phyloP scores from a whole-genome alignment of 2,888 invertebrate genomes.

The Polymixis flavicincta region DNA sequence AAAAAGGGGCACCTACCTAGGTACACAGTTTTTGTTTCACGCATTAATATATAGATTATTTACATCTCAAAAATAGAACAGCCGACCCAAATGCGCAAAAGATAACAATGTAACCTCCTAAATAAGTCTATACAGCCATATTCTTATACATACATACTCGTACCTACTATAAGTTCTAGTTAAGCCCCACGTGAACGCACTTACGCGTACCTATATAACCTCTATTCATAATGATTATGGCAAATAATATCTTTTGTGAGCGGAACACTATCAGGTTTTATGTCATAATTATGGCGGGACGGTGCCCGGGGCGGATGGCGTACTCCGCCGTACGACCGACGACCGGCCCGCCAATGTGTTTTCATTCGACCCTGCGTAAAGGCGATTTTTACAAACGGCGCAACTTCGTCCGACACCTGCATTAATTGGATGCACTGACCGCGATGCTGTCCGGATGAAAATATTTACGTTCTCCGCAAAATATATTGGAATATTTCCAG shows the following conservation, averaged over 20 bases:
- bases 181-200: conserved; percentile 59
- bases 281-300: conserved; percentile 75
- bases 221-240: conserved; percentile 70
- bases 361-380: conserved; percentile 72
- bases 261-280: conserved; percentile 75
- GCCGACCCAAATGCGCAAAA: conserved; percentile 6
- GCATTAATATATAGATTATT: background rate
- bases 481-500: conserved; percentile 82
- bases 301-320: conserved; percentile 45
- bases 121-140: conserved; percentile 22
- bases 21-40: too few species aligned
- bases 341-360: conserved; percentile 71
- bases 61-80: background rate
- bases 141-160: conserved; percentile 15
- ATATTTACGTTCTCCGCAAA: conserved; percentile 80
- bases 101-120: conserved; percentile 31
- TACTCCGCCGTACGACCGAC: conserved; percentile 39
- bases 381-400: conserved; percentile 79
- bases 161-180: conserved; percentile 39
- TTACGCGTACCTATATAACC: conserved; percentile 58
- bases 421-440: conserved; percentile 87
- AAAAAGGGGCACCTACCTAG: too few species aligned
- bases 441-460: conserved; percentile 78
- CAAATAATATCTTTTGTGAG: conserved; percentile 72
- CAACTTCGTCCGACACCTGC: conserved; percentile 74